Percentiles rank a stretch among this genome's conserved stretches.
These are phyloP conservation scores for Leptopilina clavipes DNA, from an alignment of 1,140 invertebrate species.

Conservation along the genomic window DNA sequence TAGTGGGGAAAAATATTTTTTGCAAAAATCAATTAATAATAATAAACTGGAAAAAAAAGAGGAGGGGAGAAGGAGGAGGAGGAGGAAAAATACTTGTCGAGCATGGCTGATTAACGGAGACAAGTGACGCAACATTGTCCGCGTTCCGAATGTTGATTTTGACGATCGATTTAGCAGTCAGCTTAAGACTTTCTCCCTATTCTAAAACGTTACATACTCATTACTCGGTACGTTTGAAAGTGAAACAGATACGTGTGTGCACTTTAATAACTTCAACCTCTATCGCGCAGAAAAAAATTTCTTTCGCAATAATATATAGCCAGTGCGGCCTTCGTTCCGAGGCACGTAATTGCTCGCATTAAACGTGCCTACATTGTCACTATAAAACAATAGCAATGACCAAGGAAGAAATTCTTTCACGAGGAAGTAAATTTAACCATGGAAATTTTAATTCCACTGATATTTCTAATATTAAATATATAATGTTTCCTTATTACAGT, in stretches of 20 bases:
- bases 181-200: conserved; percentile 64
- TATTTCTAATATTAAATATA: not conserved
- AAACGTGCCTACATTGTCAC: conserved; percentile 17
- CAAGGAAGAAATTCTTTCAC: conserved; percentile 22
- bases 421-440: not conserved
- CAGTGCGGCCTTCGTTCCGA: conserved; percentile 3
- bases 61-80: no score
- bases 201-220: conserved; percentile 64
- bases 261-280: conserved; percentile 20
- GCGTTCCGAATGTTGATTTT: conserved; percentile 64
- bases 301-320: not conserved
- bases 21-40: no score
- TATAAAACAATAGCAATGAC: conserved; percentile 16
- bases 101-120: conserved; percentile 32
- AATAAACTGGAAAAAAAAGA: no score
- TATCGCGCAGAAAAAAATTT: no score
- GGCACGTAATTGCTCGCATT: conserved; percentile 19
- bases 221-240: conserved; percentile 60
- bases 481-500: no score
- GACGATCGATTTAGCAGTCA: conserved; percentile 59
- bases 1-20: no score
- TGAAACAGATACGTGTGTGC: conserved; percentile 60
- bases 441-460: not conserved
- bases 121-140: conserved; percentile 24
- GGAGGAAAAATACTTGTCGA: conserved; percentile 2